Evolutionary conservation across 2,797 vertebrate species (phyloP).

Genomic region (Acanthurus tractus): DNA sequence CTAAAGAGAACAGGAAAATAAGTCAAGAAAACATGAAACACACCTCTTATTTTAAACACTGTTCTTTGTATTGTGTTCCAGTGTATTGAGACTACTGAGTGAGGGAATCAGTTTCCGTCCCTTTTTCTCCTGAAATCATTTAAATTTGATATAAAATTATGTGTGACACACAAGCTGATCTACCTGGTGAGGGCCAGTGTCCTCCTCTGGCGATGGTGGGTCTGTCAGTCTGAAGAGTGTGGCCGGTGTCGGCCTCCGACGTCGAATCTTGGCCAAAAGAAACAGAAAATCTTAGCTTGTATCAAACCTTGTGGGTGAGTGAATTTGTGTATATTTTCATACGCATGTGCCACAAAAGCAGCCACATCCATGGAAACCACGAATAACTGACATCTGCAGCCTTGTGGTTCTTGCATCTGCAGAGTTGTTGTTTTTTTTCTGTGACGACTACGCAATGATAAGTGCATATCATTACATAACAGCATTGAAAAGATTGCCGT

Average conservation of each 20-base stretch:
- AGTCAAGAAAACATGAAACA: neutral
- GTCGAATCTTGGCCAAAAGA: constrained; percentile 88
- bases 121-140: neutral
- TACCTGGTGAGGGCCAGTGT: constrained; percentile 88
- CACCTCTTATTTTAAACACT: neutral
- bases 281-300: neutral
- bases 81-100: neutral
- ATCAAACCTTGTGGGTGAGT: constrained; percentile 8
- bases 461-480: constrained; percentile 40
- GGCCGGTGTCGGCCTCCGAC: constrained; percentile 93
- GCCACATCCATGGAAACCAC: neutral
- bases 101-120: neutral
- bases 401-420: neutral
- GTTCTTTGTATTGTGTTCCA: neutral
- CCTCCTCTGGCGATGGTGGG: constrained; percentile 92
- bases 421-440: constrained; percentile 16
- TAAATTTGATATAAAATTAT: neutral
- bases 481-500: constrained; percentile 24
- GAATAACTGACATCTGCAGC: neutral
- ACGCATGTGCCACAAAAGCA: neutral
- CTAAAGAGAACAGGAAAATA: neutral
- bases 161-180: neutral
- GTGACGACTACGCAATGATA: constrained; percentile 14
- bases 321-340: neutral
- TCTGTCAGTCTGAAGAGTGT: constrained; percentile 94